Evolutionary conservation across 1,140 invertebrate species (phyloP).

Genomic region (Eumaeus atala): DNA sequence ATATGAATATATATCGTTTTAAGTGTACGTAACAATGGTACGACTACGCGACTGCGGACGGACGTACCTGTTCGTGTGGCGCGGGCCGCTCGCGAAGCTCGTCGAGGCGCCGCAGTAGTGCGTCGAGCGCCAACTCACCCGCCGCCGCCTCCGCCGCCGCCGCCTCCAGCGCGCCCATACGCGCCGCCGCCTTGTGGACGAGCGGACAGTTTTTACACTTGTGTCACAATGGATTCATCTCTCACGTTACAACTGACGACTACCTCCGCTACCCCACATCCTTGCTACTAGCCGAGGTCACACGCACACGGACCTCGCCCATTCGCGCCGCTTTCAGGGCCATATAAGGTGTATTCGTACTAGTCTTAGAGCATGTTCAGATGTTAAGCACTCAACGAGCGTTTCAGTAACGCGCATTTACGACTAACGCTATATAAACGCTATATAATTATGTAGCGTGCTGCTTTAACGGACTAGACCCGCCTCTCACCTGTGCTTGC

Average conservation of each 20-base stretch:
- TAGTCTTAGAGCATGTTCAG: too few relatives aligned
- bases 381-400: too few relatives aligned
- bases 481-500: slow-evolving; percentile 75
- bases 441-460: too few relatives aligned
- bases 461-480: background rate
- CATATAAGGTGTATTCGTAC: background rate
- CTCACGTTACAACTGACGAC: slow-evolving; percentile 84
- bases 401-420: too few relatives aligned
- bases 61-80: slow-evolving; percentile 11
- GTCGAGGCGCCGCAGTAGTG: slow-evolving; percentile 85
- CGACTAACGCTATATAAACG: too few relatives aligned
- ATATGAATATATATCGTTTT: background rate
- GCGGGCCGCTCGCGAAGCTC: slow-evolving; percentile 66
- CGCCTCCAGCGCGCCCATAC: slow-evolving; percentile 78
- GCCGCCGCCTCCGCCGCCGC: slow-evolving; percentile 86
- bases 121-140: slow-evolving; percentile 80
- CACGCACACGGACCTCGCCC: too few relatives aligned
- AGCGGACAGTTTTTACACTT: slow-evolving; percentile 33
- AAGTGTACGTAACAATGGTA: background rate
- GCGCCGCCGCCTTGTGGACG: slow-evolving; percentile 79
- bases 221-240: slow-evolving; percentile 50
- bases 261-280: slow-evolving; percentile 56
- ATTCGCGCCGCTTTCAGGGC: too few relatives aligned
- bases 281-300: too few relatives aligned
- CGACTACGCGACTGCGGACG: background rate